Base-by-base conservation (phyloP, 1,140 invertebrate species). In the Scaptomyza graminum region DNA sequence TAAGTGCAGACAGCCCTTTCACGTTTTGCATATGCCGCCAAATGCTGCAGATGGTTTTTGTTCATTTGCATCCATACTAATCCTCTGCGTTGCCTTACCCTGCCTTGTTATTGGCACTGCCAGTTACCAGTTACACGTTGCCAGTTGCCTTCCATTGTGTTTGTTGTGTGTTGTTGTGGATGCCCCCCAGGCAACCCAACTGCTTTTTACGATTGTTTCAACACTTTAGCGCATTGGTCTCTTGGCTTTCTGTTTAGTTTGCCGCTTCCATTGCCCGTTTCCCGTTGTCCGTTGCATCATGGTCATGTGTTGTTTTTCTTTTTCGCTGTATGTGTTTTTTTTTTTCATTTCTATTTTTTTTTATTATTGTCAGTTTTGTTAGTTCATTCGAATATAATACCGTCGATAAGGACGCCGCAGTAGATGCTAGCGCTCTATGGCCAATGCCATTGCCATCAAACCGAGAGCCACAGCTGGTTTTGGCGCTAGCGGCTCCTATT, bases 141-240 rank as follows among this genome's bases (percentile, higher is more conserved):
- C 49, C 49, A 59, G 28, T 52, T 51, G 34, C 22, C 34, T 50
- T 41, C 37, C 12, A 67, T 57, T 57, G 62, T 71, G 52, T 63
- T 56, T 34, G 31, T 55, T 41, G 28, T 31, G 5, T 7, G 28
- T 31, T 31, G 28, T 22, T 22, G 18, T 2, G 28, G 0, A 6
- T 31, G 61, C 52, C 74, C 63, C 55, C 39, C 8, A 34, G 44
- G 76, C 69, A 75, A 31, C 65, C 76, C 82, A 74, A 81, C 78
- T 68, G 70, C 71, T 87, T 82, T 87, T 83, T 87, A 88, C 83
- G 83, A 88, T 82, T 87, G 83, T 87, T 87, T 87, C 82, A 87
- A 87, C 82, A 87, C 82, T 87, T 88, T 87, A 66, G 75, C 79
- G 81, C 81, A 84, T 77, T 84, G 82, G 74, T 74, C 49, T 65